A percentile compares a stretch with the other conserved stretches of the same genome.
These are phyloP conservation scores for Agriopis marginaria DNA, from an alignment of 2,888 invertebrate species.

Conservation along the genomic window DNA sequence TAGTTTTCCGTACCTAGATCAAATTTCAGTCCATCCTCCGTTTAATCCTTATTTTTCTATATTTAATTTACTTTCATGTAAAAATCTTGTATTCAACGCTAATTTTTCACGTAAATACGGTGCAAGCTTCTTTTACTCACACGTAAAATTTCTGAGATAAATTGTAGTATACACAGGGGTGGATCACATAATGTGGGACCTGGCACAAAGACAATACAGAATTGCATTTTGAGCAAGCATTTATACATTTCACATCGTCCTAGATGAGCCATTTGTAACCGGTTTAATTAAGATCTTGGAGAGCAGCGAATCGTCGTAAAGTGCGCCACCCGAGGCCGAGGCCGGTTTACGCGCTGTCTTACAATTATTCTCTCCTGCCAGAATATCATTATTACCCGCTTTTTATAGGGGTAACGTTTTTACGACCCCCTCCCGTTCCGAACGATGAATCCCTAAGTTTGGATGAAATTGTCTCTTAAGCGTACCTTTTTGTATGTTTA, in stretches of 20 bases:
- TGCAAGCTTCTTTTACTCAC: not conserved
- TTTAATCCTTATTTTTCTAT: not conserved
- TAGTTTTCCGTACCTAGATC: too few species aligned
- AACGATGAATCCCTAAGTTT: slow-evolving; percentile 49
- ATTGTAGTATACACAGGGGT: not conserved
- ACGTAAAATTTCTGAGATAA: not conserved
- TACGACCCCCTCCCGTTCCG: slow-evolving; percentile 55
- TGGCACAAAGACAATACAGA: not conserved
- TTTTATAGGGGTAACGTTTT: slow-evolving; percentile 71
- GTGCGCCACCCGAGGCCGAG: slow-evolving; percentile 50
- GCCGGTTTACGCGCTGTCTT: slow-evolving; percentile 61
- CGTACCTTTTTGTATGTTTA: slow-evolving; percentile 46
- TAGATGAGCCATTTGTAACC: slow-evolving; percentile 50
- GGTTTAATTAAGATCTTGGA: slow-evolving; percentile 66
- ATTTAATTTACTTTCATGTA: not conserved
- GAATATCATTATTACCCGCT: slow-evolving; percentile 70
- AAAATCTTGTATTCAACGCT: too few species aligned
- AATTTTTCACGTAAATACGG: too few species aligned
- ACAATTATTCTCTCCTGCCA: slow-evolving; percentile 68
- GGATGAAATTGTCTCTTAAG: slow-evolving; percentile 46
- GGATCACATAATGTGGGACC: not conserved
- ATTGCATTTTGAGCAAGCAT: slow-evolving; percentile 24
- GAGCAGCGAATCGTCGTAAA: slow-evolving; percentile 62
- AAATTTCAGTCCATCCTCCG: too few species aligned
- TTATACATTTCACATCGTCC: slow-evolving; percentile 38